Conservation (phyloP, 2,888 invertebrate genomes). For the Villa cingulata region DNA sequence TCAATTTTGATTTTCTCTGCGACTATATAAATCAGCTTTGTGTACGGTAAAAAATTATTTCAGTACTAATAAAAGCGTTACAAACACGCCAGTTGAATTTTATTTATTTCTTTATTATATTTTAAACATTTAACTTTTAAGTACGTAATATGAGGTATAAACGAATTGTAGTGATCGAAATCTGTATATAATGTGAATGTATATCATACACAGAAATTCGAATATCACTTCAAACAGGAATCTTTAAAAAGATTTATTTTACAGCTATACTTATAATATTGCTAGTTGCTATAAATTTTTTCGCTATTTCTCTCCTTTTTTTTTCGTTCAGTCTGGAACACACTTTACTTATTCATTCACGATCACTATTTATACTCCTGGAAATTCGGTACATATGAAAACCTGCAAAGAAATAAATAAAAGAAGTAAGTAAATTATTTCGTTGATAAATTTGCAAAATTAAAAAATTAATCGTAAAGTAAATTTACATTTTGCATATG, state of each 20-base stretch:
- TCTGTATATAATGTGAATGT: no score
- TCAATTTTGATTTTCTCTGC: background rate
- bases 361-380: background rate
- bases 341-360: background rate
- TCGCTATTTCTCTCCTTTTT: background rate
- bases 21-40: background rate
- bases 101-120: background rate
- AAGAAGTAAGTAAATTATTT: background rate
- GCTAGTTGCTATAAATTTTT: no score
- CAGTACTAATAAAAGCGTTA: background rate
- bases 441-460: no score
- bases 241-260: no score
- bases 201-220: background rate
- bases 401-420: conserved; percentile 9
- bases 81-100: background rate
- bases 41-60: background rate
- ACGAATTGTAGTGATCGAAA: conserved; percentile 3
- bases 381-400: conserved; percentile 8
- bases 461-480: no score
- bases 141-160: conserved; percentile 12
- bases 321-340: background rate
- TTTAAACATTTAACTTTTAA: conserved; percentile 7
- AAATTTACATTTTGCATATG: no score
- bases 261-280: no score
- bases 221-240: conserved; percentile 6